A percentile compares a stretch with the other conserved stretches of the same genome.
Conservation (phyloP, 1,140 invertebrate species). For the Drosophila mojavensis region DNA sequence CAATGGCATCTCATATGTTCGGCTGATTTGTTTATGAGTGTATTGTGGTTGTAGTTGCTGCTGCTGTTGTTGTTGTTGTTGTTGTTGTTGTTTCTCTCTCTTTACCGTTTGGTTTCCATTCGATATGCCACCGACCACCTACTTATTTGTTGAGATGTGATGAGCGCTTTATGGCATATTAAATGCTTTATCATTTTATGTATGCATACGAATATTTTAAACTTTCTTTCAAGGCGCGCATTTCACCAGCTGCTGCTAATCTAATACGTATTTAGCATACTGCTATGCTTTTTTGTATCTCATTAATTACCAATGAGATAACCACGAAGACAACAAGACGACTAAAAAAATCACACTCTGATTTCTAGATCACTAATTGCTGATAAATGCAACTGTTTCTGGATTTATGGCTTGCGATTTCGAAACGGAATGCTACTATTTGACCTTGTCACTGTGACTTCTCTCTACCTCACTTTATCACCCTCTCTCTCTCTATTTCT, state of each 20-base stretch:
- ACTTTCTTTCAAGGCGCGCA: slow-evolving; percentile 58
- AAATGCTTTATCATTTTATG: slow-evolving; percentile 51
- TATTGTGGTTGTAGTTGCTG: neutral
- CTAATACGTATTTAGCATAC: slow-evolving; percentile 23
- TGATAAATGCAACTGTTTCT: slow-evolving; percentile 28
- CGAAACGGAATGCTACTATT: slow-evolving; percentile 22
- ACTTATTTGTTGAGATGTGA: slow-evolving; percentile 37
- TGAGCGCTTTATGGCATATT: slow-evolving; percentile 64
- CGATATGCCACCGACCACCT: slow-evolving; percentile 35
- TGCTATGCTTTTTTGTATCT: slow-evolving; percentile 17
- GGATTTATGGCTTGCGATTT: slow-evolving; percentile 24
- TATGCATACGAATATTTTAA: slow-evolving; percentile 25
- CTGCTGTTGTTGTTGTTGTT: too few species aligned
- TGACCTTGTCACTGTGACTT: slow-evolving; percentile 29
- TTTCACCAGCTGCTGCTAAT: slow-evolving; percentile 19
- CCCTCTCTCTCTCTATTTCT: neutral
- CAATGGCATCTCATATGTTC: slow-evolving; percentile 50
- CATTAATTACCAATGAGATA: slow-evolving; percentile 23
- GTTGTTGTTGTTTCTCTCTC: slow-evolving; percentile 29
- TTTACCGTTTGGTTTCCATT: slow-evolving; percentile 53
- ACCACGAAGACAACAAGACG: too few species aligned
- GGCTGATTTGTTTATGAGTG: slow-evolving; percentile 67
- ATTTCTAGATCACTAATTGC: slow-evolving; percentile 27
- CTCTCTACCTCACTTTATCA: neutral
- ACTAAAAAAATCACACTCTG: slow-evolving; percentile 12